Evolutionary conservation across 1,140 invertebrate species (phyloP).

Genomic region (Metopolophium dirhodum): DNA sequence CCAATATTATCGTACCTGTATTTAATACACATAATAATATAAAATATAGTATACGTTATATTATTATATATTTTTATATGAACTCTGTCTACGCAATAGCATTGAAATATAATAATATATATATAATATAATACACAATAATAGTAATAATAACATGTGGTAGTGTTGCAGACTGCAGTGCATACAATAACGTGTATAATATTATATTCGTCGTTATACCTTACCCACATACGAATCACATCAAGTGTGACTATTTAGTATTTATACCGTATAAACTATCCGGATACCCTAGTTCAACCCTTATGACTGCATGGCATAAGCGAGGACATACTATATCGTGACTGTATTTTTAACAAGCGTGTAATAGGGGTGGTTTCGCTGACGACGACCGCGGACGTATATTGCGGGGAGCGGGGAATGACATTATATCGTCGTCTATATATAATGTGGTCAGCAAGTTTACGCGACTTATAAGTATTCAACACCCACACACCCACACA

Average conservation of each 20-base stretch:
- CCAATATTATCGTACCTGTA: not conserved
- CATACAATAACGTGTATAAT: not conserved
- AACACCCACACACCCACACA: too few relatives aligned
- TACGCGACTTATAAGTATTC: not conserved
- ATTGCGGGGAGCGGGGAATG: not conserved
- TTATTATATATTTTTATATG: not conserved
- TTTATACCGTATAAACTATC: not conserved
- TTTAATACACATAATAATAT: not conserved
- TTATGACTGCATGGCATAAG: not conserved
- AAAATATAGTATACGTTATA: too few relatives aligned
- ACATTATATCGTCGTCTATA: not conserved
- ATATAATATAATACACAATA: not conserved
- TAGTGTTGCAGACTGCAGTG: too few relatives aligned
- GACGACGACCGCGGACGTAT: not conserved
- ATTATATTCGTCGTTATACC: not conserved
- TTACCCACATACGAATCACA: not conserved
- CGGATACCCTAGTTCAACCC: not conserved
- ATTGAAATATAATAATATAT: not conserved
- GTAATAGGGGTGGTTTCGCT: not conserved
- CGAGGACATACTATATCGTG: not conserved
- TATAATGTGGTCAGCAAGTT: not conserved
- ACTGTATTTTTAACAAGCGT: constrained; percentile 6
- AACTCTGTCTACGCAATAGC: not conserved
- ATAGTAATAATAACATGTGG: not conserved
- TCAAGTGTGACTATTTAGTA: not conserved